These are phyloP conservation scores for Chrysotoxum bicinctum DNA, from an alignment of 2,888 invertebrate genomes.

Conservation along the genomic window DNA sequence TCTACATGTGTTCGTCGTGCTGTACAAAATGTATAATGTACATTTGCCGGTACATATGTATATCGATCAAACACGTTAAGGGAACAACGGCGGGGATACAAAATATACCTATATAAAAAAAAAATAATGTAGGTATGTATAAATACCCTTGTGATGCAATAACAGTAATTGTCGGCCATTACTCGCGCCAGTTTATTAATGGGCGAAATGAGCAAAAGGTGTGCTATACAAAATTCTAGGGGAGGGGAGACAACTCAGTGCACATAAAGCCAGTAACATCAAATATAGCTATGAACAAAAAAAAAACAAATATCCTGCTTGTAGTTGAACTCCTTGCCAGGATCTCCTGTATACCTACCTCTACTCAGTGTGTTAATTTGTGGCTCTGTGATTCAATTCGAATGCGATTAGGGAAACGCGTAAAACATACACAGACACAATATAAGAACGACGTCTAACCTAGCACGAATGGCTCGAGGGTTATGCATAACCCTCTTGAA, in stretches of 20 bases:
- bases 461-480: constrained; percentile 11
- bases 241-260: constrained; percentile 31
- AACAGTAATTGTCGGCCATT: constrained; percentile 73
- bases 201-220: constrained; percentile 70
- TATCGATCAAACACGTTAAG: constrained; percentile 71
- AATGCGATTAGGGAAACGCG: constrained; percentile 71
- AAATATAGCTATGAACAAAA: not conserved
- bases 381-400: constrained; percentile 71
- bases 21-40: constrained; percentile 30
- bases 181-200: constrained; percentile 73
- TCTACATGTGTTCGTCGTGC: constrained; percentile 65
- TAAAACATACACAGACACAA: constrained; percentile 40
- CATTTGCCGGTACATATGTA: constrained; percentile 68
- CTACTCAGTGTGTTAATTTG: constrained; percentile 60
- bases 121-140: not conserved
- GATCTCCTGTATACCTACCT: constrained; percentile 27
- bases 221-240: constrained; percentile 49
- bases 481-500: constrained; percentile 68
- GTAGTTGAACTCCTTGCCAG: constrained; percentile 42
- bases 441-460: constrained; percentile 22
- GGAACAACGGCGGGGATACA: constrained; percentile 45
- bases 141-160: constrained; percentile 66
- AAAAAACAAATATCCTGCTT: constrained; percentile 47
- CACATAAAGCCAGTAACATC: constrained; percentile 12
- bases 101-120: not conserved